phyloP scores from a whole-genome alignment of 1,140 invertebrate species.

The Caenorhabditis inopinata region DNA sequence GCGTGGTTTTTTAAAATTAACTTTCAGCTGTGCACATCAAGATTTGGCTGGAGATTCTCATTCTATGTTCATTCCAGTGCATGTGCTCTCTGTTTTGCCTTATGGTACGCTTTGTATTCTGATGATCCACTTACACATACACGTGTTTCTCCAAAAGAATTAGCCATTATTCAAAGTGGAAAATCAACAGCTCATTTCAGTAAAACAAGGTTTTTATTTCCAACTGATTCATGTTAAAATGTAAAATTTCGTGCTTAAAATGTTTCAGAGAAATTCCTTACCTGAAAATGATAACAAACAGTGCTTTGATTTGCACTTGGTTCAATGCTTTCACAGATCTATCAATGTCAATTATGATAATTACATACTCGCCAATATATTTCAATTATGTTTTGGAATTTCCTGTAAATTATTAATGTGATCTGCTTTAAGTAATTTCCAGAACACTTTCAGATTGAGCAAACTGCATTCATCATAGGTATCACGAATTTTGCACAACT shows the following conservation, averaged over 20 bases:
- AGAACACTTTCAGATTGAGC: background rate
- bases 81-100: background rate
- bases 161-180: conserved; percentile 31
- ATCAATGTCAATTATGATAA: conserved; percentile 1
- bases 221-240: too few species aligned
- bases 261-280: conserved; percentile 3
- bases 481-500: background rate
- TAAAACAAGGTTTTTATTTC: background rate
- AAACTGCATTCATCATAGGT: conserved; percentile 6
- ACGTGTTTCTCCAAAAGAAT: conserved; percentile 13
- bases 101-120: conserved; percentile 24
- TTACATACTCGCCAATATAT: conserved; percentile 39
- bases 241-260: background rate
- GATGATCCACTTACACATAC: conserved; percentile 35
- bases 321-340: conserved; percentile 36
- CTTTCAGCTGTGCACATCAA: conserved; percentile 30
- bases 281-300: background rate
- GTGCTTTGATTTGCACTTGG: background rate
- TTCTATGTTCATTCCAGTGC: conserved; percentile 28
- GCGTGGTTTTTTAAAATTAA: background rate
- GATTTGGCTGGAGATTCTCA: conserved; percentile 32
- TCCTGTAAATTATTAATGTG: background rate
- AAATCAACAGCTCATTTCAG: conserved; percentile 34
- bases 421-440: background rate
- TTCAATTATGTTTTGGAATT: conserved; percentile 33